Conservation (phyloP, 2,113 vertebrate species). For the Xiphorhynchus elegans region DNA sequence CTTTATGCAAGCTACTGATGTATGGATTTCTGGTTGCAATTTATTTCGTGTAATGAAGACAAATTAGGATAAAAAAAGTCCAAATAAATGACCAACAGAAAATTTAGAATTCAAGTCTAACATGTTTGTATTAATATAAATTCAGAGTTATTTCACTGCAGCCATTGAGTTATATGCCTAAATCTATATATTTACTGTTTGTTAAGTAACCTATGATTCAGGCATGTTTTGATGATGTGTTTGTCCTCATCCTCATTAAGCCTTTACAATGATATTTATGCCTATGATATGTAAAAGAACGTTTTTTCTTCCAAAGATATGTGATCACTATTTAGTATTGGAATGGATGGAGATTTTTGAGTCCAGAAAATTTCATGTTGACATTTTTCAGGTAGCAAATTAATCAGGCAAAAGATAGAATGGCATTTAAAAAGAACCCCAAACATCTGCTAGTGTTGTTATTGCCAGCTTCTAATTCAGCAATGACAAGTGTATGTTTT, state of each 20-base stretch:
- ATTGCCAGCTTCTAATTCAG: slow-evolving; percentile 2
- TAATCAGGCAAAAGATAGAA: neutral
- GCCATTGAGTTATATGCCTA: neutral
- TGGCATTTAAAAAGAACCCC: neutral
- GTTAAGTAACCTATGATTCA: neutral
- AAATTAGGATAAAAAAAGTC: neutral
- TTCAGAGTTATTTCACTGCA: neutral
- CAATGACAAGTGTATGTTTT: neutral
- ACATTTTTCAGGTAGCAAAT: neutral
- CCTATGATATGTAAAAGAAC: neutral
- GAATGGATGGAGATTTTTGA: neutral
- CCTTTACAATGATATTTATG: neutral
- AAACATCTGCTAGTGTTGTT: neutral
- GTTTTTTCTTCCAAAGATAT: neutral
- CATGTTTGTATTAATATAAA: neutral
- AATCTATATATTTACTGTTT: neutral
- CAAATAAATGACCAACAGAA: neutral
- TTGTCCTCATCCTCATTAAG: neutral
- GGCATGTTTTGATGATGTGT: neutral
- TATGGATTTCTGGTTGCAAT: neutral
- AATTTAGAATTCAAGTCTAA: neutral
- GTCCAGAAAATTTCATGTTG: neutral
- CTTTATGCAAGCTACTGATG: neutral
- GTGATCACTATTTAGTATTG: neutral
- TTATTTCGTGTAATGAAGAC: neutral